Evolutionary conservation across 2,113 vertebrate species (phyloP).

Genomic region (Calypte anna): DNA sequence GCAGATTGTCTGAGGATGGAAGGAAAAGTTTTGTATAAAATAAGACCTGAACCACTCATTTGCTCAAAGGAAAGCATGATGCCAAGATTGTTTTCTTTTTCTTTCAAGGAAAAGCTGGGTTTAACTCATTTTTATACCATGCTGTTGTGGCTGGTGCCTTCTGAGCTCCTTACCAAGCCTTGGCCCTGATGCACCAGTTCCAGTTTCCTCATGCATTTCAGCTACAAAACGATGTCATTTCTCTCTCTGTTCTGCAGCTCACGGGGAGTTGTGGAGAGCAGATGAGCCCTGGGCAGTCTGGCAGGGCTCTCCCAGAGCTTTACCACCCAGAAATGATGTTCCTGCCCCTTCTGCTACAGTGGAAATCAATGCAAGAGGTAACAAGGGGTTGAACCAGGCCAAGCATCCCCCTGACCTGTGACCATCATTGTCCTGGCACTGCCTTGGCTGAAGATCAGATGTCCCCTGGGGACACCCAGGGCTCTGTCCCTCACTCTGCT

Average conservation of each 20-base stretch:
- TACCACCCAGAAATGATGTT: neutral
- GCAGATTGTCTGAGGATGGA: neutral
- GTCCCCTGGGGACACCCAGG: neutral
- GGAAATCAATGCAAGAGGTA: neutral
- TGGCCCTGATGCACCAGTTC: neutral
- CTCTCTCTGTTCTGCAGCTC: neutral
- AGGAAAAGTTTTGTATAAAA: neutral
- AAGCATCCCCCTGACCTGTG: neutral
- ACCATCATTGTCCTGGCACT: rapidly evolving
- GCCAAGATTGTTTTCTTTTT: neutral
- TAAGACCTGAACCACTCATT: neutral
- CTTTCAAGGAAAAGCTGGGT: neutral
- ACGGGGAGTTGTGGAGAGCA: rapidly evolving
- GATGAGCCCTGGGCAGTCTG: neutral
- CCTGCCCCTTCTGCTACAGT: neutral
- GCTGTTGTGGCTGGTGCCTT: neutral
- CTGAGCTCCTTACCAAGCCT: rapidly evolving
- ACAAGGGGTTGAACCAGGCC: neutral
- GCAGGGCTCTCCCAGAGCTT: rapidly evolving
- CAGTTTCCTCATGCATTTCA: neutral
- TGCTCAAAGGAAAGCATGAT: neutral
- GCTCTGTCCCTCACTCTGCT: neutral
- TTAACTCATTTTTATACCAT: neutral
- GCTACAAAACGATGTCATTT: neutral
- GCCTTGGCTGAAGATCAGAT: neutral